These are phyloP conservation scores for Micropterix aruncella DNA, from an alignment of 2,888 invertebrate species.

Conservation along the genomic window DNA sequence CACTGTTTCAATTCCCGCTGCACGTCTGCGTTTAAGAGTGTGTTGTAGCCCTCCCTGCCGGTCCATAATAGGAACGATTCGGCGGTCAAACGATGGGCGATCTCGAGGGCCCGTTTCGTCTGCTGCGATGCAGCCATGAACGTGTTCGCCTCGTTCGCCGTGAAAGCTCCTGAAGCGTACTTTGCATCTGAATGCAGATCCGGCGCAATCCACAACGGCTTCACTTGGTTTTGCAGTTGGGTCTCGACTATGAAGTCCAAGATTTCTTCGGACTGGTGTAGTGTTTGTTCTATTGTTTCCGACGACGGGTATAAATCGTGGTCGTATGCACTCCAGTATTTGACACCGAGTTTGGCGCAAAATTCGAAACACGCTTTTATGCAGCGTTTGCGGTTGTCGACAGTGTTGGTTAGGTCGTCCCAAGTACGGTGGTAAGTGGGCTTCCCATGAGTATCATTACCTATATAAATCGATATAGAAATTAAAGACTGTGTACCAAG, in stretches of 20 bases:
- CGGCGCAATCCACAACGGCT: constrained; percentile 47
- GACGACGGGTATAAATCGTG: constrained; percentile 42
- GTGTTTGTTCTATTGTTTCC: constrained; percentile 38
- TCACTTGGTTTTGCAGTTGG: constrained; percentile 38
- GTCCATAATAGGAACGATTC: constrained; percentile 50
- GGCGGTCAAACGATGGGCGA: constrained; percentile 42
- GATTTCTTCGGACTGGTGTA: constrained; percentile 40
- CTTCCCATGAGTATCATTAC: constrained; percentile 28
- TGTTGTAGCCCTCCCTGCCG: constrained; percentile 42
- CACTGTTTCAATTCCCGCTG: constrained; percentile 43
- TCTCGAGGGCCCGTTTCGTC: constrained; percentile 46
- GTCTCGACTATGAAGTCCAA: constrained; percentile 39
- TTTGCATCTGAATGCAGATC: constrained; percentile 44
- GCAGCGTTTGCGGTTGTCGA: constrained; percentile 43
- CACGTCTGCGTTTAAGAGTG: constrained; percentile 43
- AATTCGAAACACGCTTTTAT: constrained; percentile 47
- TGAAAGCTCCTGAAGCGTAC: constrained; percentile 46
- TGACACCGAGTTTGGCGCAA: constrained; percentile 43
- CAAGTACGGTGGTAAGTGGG: constrained; percentile 31
- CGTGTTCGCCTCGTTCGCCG: constrained; percentile 42
- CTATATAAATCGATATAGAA: constrained; percentile 14
- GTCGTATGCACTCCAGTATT: constrained; percentile 51
- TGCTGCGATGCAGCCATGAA: constrained; percentile 45
- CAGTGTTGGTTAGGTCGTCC: constrained; percentile 40
- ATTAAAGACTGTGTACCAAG: too few relatives aligned